These are phyloP conservation scores for Phylloscopus collybita DNA, from an alignment of 2,797 vertebrate species.

Conservation along the genomic window DNA sequence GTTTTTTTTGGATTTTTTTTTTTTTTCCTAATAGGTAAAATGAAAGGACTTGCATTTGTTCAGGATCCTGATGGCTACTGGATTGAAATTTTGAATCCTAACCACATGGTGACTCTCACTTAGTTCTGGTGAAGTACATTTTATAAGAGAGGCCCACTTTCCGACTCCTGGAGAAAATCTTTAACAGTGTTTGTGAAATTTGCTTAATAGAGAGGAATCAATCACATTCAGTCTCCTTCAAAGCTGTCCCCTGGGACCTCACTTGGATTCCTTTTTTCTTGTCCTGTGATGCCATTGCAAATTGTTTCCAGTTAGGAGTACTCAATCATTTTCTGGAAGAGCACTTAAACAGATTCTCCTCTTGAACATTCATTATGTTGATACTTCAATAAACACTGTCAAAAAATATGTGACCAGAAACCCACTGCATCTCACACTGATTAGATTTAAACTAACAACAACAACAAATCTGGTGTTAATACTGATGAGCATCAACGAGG, in stretches of 20 bases:
- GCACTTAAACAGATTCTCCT: background rate
- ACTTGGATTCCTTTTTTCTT: background rate
- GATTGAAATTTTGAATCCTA: constrained; percentile 98
- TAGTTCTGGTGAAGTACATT: constrained; percentile 33
- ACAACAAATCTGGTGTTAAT: background rate
- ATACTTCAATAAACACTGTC: background rate
- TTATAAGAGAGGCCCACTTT: background rate
- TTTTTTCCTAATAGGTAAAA: constrained; percentile 85
- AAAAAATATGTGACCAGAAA: background rate
- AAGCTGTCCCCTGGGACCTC: background rate
- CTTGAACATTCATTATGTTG: background rate
- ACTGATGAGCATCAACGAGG: background rate
- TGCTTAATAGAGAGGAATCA: background rate
- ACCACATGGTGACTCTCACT: constrained; percentile 87
- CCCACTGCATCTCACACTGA: background rate
- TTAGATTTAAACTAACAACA: background rate
- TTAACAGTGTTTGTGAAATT: background rate
- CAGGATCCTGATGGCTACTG: constrained; percentile 99
- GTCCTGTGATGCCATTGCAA: background rate
- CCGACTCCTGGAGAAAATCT: background rate
- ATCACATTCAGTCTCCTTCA: background rate
- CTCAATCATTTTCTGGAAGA: background rate
- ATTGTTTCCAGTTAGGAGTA: background rate
- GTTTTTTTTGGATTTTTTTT: background rate
- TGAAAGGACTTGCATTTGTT: constrained; percentile 97